phyloP scores from a whole-genome alignment of 2,888 invertebrate genomes.

The Rhagonycha lutea region DNA sequence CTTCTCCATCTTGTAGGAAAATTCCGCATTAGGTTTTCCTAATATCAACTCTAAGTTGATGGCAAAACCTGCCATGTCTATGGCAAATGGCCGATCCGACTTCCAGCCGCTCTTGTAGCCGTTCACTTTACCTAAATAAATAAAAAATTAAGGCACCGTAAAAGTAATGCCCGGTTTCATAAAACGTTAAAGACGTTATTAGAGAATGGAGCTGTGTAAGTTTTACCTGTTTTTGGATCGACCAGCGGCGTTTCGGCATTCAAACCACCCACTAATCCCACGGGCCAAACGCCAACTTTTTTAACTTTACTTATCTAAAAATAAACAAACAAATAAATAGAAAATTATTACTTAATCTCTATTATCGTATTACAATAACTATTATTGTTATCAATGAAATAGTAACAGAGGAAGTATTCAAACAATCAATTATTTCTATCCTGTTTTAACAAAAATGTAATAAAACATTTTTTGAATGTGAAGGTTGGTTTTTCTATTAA shows the following conservation, averaged over 20 bases:
- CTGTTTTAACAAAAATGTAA: background rate
- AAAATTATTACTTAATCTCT: background rate
- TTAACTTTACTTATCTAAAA: slow-evolving; percentile 79
- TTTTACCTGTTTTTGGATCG: slow-evolving; percentile 59
- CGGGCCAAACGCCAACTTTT: slow-evolving; percentile 91
- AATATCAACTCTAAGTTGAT: slow-evolving; percentile 78
- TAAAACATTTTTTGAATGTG: background rate
- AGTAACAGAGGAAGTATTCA: background rate
- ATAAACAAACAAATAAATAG: slow-evolving; percentile 22
- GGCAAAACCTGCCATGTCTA: slow-evolving; percentile 98
- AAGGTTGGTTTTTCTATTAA: background rate
- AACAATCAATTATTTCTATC: background rate
- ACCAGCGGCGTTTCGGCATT: slow-evolving; percentile 90
- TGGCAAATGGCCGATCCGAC: slow-evolving; percentile 88
- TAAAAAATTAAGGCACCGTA: too few species aligned
- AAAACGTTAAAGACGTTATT: too few species aligned
- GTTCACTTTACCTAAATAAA: slow-evolving; percentile 58
- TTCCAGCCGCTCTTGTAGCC: slow-evolving; percentile 83
- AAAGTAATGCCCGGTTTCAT: too few species aligned
- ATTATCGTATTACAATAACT: background rate
- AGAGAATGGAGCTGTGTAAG: too few species aligned
- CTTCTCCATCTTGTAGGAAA: slow-evolving; percentile 83
- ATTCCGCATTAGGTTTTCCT: slow-evolving; percentile 71
- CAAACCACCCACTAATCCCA: slow-evolving; percentile 93
- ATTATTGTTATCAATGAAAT: background rate